Evolutionary conservation across 64 coral and sea anemone genomes (phyloP), one percentile per base, ranked within the genome.

Genomic region (Dendronephthya gigantea): DNA sequence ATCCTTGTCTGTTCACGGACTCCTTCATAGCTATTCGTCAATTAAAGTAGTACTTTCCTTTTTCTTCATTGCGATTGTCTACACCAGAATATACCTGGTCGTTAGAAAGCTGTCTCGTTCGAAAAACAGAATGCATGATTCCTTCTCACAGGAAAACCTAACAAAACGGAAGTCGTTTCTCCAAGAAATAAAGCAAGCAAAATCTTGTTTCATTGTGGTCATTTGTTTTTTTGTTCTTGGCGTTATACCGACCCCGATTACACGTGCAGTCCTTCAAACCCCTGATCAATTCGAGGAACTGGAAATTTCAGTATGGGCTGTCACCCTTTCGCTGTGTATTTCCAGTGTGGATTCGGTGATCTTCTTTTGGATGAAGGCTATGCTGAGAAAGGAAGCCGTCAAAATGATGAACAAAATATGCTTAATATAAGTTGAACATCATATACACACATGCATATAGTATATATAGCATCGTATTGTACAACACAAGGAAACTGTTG

Each of bases 131-230:
- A n/a, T 49, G 49, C 83, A 84, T 45, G 83, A 84, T 49, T 37
- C 0, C 25, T 15, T 49, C 29, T 23, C 35, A 84, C 5, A 84
- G 49, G 50, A 84, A 25, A 45, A 3, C 0, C 31, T 30, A 29
- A 84, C 50, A 84, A 49, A 84, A 84, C 40, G 40, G 83, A 84
- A n/a, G n/a, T n/a, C n/a, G n/a, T n/a, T n/a, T n/a, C n/a, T n/a
- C n/a, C n/a, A n/a, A n/a, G n/a, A n/a, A n/a, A 49, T 84, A 84
- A 84, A 84, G 49, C 40, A 41, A 84, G 83, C 83, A 49, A 84
- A 84, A 84, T 84, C 83, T 41, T 84, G 83, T 84, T 84, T 50
- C 50, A 37, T 84, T 5, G 40, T 84, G 41, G 35, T 84, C 35
- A 23, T 84, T 27, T 84, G 83, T 84, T 23, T 84, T 15, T 49